phyloP scores from a whole-genome alignment of 2,888 invertebrate species.

The Pyrrhia umbra region DNA sequence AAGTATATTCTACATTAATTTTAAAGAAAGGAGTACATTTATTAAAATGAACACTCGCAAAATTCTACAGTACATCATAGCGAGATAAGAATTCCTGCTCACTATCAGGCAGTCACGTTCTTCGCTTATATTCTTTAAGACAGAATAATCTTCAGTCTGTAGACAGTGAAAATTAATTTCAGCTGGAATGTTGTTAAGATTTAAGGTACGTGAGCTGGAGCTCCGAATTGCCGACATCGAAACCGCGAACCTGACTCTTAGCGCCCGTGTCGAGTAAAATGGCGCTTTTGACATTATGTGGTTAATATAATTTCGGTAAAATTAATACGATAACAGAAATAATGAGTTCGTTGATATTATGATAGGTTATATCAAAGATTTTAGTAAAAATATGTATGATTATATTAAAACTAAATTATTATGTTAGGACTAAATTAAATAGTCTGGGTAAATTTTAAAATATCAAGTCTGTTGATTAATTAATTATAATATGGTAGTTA shows the following conservation, averaged over 20 bases:
- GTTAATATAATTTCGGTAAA: conserved; percentile 12
- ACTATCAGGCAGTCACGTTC: conserved; percentile 40
- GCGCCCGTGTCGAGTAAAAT: conserved; percentile 26
- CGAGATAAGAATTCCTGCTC: conserved; percentile 12
- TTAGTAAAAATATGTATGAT: too few relatives aligned
- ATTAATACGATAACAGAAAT: background rate
- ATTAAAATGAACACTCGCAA: conserved; percentile 11
- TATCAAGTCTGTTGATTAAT: too few relatives aligned
- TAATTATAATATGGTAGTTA: too few relatives aligned
- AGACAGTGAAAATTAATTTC: conserved; percentile 70
- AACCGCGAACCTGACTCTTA: conserved; percentile 38
- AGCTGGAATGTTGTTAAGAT: conserved; percentile 68
- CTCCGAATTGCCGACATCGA: conserved; percentile 34
- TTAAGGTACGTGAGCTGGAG: conserved; percentile 57
- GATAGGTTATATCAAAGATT: background rate
- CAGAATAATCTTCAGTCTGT: conserved; percentile 53
- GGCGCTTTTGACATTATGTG: conserved; percentile 16
- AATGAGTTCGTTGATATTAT: background rate
- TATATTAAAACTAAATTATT: too few relatives aligned
- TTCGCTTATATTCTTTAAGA: conserved; percentile 44
- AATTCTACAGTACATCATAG: conserved; percentile 10
- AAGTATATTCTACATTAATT: too few relatives aligned
- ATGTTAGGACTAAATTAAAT: too few relatives aligned
- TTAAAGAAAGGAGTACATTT: too few relatives aligned
- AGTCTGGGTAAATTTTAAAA: too few relatives aligned